Evolutionary conservation across 1,140 invertebrate species (phyloP).

Genomic region (Melitaea cinxia): DNA sequence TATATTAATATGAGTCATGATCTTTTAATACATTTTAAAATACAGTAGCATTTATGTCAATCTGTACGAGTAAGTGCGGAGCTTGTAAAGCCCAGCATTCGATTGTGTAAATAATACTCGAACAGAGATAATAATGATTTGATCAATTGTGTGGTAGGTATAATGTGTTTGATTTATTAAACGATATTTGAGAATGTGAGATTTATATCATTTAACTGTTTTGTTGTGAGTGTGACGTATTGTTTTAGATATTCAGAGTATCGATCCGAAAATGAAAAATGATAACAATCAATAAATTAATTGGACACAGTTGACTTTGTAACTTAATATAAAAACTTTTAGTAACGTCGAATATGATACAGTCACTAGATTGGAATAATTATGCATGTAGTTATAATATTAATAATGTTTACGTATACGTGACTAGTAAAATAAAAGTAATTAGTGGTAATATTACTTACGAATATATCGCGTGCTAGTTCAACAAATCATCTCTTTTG

Average conservation of each 20-base stretch:
- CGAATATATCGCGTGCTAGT: too few relatives aligned
- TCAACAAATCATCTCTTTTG: background rate
- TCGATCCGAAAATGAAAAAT: constrained; percentile 38
- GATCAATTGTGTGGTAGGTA: constrained; percentile 67
- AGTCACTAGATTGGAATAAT: background rate
- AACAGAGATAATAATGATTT: constrained; percentile 74
- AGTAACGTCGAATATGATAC: background rate
- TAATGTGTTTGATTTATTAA: constrained; percentile 79
- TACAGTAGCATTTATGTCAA: constrained; percentile 12
- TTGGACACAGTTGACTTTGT: background rate
- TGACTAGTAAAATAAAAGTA: too few relatives aligned
- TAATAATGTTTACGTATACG: too few relatives aligned
- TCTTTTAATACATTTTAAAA: constrained; percentile 10
- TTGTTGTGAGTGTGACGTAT: constrained; percentile 44
- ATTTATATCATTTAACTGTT: constrained; percentile 39
- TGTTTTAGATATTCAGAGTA: constrained; percentile 41
- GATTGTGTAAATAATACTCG: constrained; percentile 71
- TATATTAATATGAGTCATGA: constrained; percentile 15
- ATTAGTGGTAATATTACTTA: too few relatives aligned
- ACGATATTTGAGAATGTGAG: constrained; percentile 41
- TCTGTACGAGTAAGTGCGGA: constrained; percentile 43
- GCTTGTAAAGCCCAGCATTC: constrained; percentile 64
- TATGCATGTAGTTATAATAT: background rate
- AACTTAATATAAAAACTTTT: constrained; percentile 13
- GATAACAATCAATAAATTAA: constrained; percentile 28